Evolutionary conservation across 2,888 invertebrate species (phyloP).

Genomic region (Aporophyla nigra): DNA sequence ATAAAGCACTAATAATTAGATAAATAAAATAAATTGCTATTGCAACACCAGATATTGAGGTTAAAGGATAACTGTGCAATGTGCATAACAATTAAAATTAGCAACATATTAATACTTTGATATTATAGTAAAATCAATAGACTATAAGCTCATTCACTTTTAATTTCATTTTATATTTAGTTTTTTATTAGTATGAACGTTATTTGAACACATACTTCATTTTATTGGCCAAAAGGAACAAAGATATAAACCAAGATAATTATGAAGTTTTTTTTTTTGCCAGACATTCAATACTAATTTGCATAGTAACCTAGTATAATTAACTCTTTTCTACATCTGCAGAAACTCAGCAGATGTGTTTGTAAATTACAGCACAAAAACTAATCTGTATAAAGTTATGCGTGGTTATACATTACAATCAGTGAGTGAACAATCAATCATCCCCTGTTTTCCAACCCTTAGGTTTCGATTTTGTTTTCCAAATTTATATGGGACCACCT

Average conservation of each 20-base stretch:
- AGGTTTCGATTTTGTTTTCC: too few relatives aligned
- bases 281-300: background rate
- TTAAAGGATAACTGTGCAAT: slow-evolving; percentile 34
- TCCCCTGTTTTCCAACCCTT: too few relatives aligned
- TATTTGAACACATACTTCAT: background rate
- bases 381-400: too few relatives aligned
- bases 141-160: background rate
- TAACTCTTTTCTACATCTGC: slow-evolving; percentile 13
- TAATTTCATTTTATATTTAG: background rate
- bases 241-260: background rate
- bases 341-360: slow-evolving; percentile 20
- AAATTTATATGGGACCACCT: too few relatives aligned
- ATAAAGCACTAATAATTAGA: slow-evolving; percentile 31
- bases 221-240: background rate
- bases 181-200: background rate
- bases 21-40: slow-evolving; percentile 31
- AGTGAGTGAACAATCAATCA: too few relatives aligned
- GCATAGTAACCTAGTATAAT: slow-evolving; percentile 6
- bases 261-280: background rate
- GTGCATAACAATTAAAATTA: slow-evolving; percentile 19
- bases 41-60: slow-evolving; percentile 29
- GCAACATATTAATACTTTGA: slow-evolving; percentile 13
- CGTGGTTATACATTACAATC: too few relatives aligned
- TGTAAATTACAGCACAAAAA: background rate
- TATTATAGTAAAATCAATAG: slow-evolving; percentile 7